Conservation (phyloP, 2,113 vertebrate species). For the Takifugu flavidus region DNA sequence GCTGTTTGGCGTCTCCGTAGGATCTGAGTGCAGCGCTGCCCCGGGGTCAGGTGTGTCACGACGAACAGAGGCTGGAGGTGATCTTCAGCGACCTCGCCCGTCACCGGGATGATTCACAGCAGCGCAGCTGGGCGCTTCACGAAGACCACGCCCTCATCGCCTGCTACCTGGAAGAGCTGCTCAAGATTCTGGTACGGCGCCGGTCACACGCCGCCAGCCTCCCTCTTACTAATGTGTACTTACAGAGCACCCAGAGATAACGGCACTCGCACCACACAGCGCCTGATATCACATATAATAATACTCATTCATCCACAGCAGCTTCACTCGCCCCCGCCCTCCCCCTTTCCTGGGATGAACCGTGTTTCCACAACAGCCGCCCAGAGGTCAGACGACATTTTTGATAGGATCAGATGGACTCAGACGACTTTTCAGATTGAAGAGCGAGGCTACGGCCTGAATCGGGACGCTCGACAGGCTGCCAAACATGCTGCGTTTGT, state of each 20-base stretch:
- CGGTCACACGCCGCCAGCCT: not conserved
- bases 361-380: not conserved
- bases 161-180: constrained; percentile 78
- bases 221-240: not conserved
- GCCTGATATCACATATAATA: too few relatives aligned
- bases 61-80: constrained; percentile 93
- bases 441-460: constrained; percentile 20
- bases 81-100: constrained; percentile 91
- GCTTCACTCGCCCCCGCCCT: too few relatives aligned
- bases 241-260: too few relatives aligned
- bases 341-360: too few relatives aligned
- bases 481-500: constrained; percentile 28
- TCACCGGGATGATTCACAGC: constrained; percentile 92
- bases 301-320: too few relatives aligned
- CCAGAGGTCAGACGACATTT: constrained; percentile 41
- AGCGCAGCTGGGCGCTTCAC: constrained; percentile 86
- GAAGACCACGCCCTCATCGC: constrained; percentile 77
- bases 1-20: constrained; percentile 58
- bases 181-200: constrained; percentile 88
- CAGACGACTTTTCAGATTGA: constrained; percentile 33
- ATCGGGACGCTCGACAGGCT: constrained; percentile 16
- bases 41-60: constrained; percentile 91
- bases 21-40: constrained; percentile 83
- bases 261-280: too few relatives aligned
- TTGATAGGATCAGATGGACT: constrained; percentile 53